Evolutionary conservation across 2,113 vertebrate species (phyloP), one percentile per base, ranked within the genome.

Genomic region (Vulpes ferrilata): DNA sequence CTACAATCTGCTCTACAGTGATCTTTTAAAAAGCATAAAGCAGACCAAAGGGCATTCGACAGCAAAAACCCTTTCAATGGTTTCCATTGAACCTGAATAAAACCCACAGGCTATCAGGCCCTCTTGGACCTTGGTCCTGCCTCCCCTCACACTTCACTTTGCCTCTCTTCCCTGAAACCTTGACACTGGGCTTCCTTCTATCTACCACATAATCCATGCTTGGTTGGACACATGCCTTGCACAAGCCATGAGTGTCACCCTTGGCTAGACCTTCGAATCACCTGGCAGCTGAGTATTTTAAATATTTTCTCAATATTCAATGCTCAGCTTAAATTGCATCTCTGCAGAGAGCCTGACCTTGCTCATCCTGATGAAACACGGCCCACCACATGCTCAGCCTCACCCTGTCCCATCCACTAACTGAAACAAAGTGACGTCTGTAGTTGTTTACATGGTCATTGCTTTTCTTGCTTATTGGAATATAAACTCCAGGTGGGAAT

Each of bases 401-500:
- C 17, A 0, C 23, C 9, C 1, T 1, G 0, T 0, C 6, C 7
- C 59, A 30, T 23, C 59, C 51, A 65, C 73, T 35, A 43, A 35
- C 62, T 27, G 17, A 3, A 35, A 4, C 1, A 9, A 32, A 0
- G 10, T 3, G 51, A 27, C 53, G 38, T 65, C 48, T 15, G 0
- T 0, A 2, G 38, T 69, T 43, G 62, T 71, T 38, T n/a, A 43
- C 5, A 0, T 0, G 0, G 43, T 20, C 17, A 17, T 1, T 15
- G 22, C 19, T 60, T 84, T 53, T 35, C 22, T n/a, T 43, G 9
- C 59, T 59, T 57, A 5, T 8, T 67, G 35, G 74, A 84, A 3
- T 11, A 27, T 32, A 35, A 85, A 32, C 17, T 13, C 67, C 32
- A 8, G 20, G n/a, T 62, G 15, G 15, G 38, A 25, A 19, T 23